These are phyloP conservation scores for Danaus chrysippus DNA, from an alignment of 2,888 invertebrate genomes.

Conservation along the genomic window DNA sequence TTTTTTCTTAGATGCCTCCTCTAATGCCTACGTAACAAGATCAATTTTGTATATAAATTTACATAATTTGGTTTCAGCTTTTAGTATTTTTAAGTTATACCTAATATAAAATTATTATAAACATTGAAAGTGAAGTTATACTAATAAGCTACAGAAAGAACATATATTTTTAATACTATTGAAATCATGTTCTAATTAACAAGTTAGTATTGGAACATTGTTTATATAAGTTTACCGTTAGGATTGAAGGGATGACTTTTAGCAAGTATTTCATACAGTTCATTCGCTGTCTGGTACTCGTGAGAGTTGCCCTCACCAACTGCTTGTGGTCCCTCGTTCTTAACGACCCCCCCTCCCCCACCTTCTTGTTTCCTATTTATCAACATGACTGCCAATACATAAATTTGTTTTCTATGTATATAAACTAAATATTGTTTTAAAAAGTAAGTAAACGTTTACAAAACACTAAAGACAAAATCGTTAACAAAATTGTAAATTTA, in stretches of 20 bases:
- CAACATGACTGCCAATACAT: constrained; percentile 53
- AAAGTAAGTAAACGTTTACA: constrained; percentile 46
- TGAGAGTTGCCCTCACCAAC: constrained; percentile 32
- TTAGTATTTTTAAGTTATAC: no score
- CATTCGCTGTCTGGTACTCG: constrained; percentile 53
- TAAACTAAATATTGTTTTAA: constrained; percentile 36
- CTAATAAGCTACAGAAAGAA: no score
- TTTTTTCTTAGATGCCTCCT: no score
- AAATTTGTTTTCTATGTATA: constrained; percentile 45
- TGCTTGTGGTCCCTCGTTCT: constrained; percentile 17
- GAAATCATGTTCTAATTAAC: no score
- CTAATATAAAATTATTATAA: no score
- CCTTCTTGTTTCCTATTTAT: constrained; percentile 54
- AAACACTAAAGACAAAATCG: constrained; percentile 50
- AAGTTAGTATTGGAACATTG: no score
- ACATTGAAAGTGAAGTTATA: no score
- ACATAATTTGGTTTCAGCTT: no score
- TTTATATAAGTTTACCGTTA: constrained; percentile 38
- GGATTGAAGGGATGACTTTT: constrained; percentile 44
- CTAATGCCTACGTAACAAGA: no score
- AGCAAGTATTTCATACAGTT: constrained; percentile 58
- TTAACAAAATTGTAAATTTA: constrained; percentile 55
- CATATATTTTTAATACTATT: no score
- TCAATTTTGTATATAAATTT: no score
- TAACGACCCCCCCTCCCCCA: constrained; percentile 35